Evolutionary conservation across 2,888 invertebrate species (phyloP), one percentile per base, ranked within the genome.

Genomic region (Bruchidius siliquastri): DNA sequence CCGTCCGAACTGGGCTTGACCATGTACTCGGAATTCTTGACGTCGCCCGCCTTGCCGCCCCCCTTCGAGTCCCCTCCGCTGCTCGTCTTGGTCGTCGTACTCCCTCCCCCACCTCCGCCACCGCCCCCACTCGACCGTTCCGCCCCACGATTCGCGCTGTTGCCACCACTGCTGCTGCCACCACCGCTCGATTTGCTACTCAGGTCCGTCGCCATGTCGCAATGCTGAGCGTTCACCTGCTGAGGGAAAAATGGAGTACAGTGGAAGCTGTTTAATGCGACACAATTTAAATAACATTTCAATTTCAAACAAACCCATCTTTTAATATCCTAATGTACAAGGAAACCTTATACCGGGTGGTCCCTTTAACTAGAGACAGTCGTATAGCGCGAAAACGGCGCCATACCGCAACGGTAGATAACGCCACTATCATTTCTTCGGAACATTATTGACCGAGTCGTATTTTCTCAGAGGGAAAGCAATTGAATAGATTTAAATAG

Each of bases 1-100:
- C 96, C 96, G 80, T 96, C 96, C 20, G 92, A 92, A 83, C 95
- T 95, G 21, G 94, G 93, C 83, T 96, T 96, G 0, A 96, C 94
- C 92, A 95, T 95, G 82, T 96, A 96, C 82, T 95, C 95, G 30
- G 93, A 92, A 83, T 93, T 93, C 86, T 93, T 93, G 74, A 87
- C 89, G 68, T 88, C 88, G 0, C 85, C 82, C 66, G 78, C 76
- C 20, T 81, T 85, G 30, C 71, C 72, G 18, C 68, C 22, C 8
- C 68, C 20, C 20, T 68, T 68, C 6, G 21, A 21, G 20, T 68
- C 68, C 21, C 68, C 68, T 3, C 68, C 68, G 20, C 68, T 13
- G 8, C 20, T 20, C 1, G 68, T 21, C 22, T 68, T 68, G 20
- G 21, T 68, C 1, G 68, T 21, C n/a, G 20, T n/a, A n/a, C n/a